Percentiles rank a stretch among this genome's conserved stretches.
Evolutionary conservation across 2,797 vertebrate genomes (phyloP).

Genomic region (Nyctibius grandis): DNA sequence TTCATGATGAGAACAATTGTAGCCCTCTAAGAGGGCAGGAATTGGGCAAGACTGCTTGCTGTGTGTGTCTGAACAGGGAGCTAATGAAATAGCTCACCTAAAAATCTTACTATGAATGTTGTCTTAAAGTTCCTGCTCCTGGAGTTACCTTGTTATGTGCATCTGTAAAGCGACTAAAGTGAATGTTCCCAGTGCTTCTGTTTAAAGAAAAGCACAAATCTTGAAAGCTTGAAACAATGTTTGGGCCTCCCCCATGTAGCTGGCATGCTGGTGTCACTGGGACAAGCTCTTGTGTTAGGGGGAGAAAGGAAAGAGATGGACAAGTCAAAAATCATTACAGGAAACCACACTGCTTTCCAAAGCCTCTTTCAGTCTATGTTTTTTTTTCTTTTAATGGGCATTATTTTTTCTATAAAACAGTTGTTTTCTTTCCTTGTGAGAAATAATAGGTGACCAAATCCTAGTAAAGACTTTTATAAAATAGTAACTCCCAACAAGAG

Average conservation of each 20-base stretch:
- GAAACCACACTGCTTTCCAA: not conserved
- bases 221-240: not conserved
- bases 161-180: not conserved
- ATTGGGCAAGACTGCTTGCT: not conserved
- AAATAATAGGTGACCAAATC: not conserved
- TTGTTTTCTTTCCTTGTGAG: not conserved
- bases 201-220: not conserved
- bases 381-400: not conserved
- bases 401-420: not conserved
- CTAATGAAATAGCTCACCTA: not conserved
- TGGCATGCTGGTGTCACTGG: not conserved
- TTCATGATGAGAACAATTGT: accelerated
- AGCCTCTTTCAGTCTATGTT: not conserved
- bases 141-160: not conserved
- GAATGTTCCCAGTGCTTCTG: not conserved
- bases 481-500: not conserved
- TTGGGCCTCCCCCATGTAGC: not conserved
- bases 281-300: not conserved
- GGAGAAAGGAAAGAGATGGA: not conserved
- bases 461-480: not conserved
- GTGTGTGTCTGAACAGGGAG: not conserved
- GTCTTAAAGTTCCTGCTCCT: not conserved
- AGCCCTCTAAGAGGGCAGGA: not conserved
- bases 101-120: not conserved
- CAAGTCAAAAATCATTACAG: not conserved